A percentile compares a stretch with the other conserved stretches of the same genome.
These are phyloP conservation scores for Bruchidius siliquastri DNA, from an alignment of 2,888 invertebrate genomes.

Conservation along the genomic window DNA sequence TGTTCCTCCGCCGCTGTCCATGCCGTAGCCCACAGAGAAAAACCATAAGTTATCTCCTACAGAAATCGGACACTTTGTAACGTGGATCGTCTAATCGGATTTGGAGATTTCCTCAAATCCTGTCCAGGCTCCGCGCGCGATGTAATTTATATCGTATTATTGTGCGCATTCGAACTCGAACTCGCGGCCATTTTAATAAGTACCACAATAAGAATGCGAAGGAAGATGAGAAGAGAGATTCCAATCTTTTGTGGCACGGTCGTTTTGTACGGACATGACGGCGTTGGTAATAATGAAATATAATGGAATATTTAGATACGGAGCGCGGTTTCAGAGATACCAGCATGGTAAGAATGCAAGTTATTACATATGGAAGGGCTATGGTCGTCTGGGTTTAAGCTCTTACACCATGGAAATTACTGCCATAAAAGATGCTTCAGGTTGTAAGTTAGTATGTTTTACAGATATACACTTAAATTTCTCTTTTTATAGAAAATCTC, in stretches of 20 bases:
- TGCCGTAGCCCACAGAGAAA: slow-evolving; percentile 29
- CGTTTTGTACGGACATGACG: background rate
- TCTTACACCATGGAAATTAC: background rate
- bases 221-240: background rate
- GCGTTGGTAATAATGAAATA: background rate
- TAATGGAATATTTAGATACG: background rate
- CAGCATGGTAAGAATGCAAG: background rate
- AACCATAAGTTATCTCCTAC: slow-evolving; percentile 29
- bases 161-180: slow-evolving; percentile 14
- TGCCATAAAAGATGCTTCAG: background rate
- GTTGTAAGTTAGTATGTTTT: no score
- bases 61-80: slow-evolving; percentile 15
- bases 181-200: slow-evolving; percentile 7
- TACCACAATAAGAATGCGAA: slow-evolving; percentile 13
- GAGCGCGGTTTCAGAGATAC: background rate
- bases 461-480: no score
- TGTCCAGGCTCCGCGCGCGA: slow-evolving; percentile 11
- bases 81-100: slow-evolving; percentile 24
- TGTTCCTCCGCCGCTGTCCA: slow-evolving; percentile 20
- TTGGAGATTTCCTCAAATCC: slow-evolving; percentile 18
- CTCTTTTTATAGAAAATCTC: no score
- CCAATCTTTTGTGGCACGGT: background rate
- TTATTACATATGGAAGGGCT: background rate
- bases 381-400: background rate
- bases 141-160: slow-evolving; percentile 25